Base-by-base conservation (phyloP, 2,797 vertebrate species). In the Parauchenoglanis punctatus region DNA sequence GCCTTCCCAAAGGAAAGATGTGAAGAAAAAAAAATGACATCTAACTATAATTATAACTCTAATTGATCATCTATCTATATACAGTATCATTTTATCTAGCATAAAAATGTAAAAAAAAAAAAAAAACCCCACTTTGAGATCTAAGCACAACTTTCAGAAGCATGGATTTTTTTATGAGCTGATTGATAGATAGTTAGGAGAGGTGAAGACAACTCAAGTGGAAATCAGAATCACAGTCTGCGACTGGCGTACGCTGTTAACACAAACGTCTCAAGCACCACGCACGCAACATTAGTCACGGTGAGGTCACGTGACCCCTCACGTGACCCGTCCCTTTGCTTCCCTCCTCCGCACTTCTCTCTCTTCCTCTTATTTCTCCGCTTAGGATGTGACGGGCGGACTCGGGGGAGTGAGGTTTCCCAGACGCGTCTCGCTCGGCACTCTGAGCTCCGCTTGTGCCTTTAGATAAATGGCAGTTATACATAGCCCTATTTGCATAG, bases 401-500 rank as follows among this genome's bases (percentile, higher is more conserved):
- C 90, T 81, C 90, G 52, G 87, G 89, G 93, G 91, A 89, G 85
- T 6, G n/a, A 28, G 63, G 83, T 92, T 95, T 93, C 94, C 94
- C 54, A 85, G 94, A 95, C 93, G 92, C 92, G 92, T 90, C 89
- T 88, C 63, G 46, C 81, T 83, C 81, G 44, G n/a, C 63, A 6
- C 44, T 52, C 86, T 88, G 92, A 84, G 93, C 91, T 83, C 83
- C 89, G 89, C 88, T 93, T 90, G 91, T 89, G 91, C 83, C 85
- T 93, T 93, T 93, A 92, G 89, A 95, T 94, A 95, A 95, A 95
- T 94, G 93, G 92, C 92, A 94, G 93, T 93, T 92, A 93, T 90
- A 93, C 94, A 88, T 92, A 82, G 93, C 91, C 65, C 94, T 94
- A 94, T 95, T 96, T 96, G 95, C 94, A 94, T 94, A 92, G 93